phyloP scores from a whole-genome alignment of 2,797 vertebrate genomes.

The Loriculus beryllinus region DNA sequence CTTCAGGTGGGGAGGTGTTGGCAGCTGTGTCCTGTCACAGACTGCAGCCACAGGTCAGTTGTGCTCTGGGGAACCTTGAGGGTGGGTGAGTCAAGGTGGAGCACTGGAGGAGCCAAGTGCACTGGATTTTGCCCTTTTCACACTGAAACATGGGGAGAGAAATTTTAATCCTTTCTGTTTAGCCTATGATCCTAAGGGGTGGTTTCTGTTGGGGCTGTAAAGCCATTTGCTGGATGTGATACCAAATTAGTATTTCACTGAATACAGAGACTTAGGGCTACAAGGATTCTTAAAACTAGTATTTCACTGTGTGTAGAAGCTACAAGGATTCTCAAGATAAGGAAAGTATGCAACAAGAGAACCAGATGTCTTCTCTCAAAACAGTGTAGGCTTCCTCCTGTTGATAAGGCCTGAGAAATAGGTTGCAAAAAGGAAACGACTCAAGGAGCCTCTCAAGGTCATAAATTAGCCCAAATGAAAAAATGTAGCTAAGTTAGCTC shows the following conservation, averaged over 20 bases:
- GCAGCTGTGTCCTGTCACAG: neutral
- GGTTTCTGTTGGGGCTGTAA: neutral
- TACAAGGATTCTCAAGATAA: neutral
- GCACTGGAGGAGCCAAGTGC: neutral
- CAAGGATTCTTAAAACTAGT: neutral
- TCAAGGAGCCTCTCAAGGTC: neutral
- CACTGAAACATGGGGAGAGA: rapidly evolving
- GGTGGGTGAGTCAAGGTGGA: too few species aligned
- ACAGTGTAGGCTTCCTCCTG: neutral
- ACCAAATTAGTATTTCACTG: neutral
- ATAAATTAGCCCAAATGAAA: neutral
- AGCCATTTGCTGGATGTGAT: neutral
- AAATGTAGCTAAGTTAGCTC: neutral
- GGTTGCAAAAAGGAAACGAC: neutral
- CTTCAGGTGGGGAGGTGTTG: neutral
- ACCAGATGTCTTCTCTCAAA: neutral
- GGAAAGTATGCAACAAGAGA: neutral
- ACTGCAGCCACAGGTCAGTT: neutral
- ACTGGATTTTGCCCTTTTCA: neutral
- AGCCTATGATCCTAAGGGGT: neutral
- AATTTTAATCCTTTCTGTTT: neutral
- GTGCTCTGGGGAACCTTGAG: neutral
- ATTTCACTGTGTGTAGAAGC: neutral
- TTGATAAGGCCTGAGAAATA: neutral
- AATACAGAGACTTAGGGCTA: neutral